Evolutionary conservation across 2,888 invertebrate genomes (phyloP), one percentile per base, ranked within the genome.

Genomic region (Apoda limacodes): DNA sequence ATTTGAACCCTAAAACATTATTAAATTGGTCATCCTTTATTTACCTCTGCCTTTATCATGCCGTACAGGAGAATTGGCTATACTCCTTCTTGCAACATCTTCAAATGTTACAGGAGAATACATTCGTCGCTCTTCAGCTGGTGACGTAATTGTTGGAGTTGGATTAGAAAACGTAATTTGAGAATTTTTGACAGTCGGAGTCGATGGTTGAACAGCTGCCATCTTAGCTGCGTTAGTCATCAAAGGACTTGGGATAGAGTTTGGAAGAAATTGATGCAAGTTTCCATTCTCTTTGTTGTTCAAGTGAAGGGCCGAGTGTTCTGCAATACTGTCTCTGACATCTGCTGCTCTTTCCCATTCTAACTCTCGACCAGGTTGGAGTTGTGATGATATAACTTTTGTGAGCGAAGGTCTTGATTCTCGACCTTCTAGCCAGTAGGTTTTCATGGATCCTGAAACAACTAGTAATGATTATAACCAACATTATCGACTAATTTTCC

Each of bases 101-200:
- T 92, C 88, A 51, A 92, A 92, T 0, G 92, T 93, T 10, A 93
- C 89, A 0, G 93, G 93, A 0, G 92, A 92, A 60, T 93, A 93
- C 42, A 89, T 87, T 29, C 88, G 81, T 48, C 87, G 82, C 34
- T 88, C 87, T 46, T 89, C 88, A n/a, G 60, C 60, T 0, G 75
- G 78, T 39, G 78, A 75, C 40, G 59, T 72, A 48, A 68, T 62
- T 1, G 52, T 55, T 21, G 71, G 46, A 21, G 48, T 39, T 10
- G 39, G 34, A 20, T 43, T 37, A 11, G 12, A 33, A 17, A 17
- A 6, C 17, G 7, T 6, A 21, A 43, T 24, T n/a, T 34, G 46
- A 26, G 45, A 59, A 33, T 14, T 46, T 32, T 54, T 55, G 2
- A 44, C 22, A 2, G 50, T 48, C 2, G 56, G 40, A 6, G 53